phyloP scores from a whole-genome alignment of 2,888 invertebrate genomes.

The Drosophila phalerata region DNA sequence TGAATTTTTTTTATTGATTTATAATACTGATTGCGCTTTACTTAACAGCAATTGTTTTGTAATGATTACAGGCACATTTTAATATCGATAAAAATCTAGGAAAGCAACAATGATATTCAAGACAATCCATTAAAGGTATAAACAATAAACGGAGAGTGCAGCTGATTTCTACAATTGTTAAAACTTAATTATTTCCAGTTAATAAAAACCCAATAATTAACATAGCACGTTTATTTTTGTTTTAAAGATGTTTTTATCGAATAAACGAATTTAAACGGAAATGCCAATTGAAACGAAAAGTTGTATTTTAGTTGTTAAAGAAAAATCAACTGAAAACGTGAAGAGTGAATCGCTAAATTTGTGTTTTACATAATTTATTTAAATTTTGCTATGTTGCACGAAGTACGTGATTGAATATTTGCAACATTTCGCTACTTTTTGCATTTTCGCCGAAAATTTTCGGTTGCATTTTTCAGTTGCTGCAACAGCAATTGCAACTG shows the following conservation, averaged over 20 bases:
- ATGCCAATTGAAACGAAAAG: slow-evolving; percentile 39
- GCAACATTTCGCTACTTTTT: slow-evolving; percentile 70
- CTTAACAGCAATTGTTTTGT: slow-evolving; percentile 12
- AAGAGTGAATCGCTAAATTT: slow-evolving; percentile 36
- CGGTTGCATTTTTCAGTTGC: slow-evolving; percentile 49
- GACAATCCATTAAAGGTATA: slow-evolving; percentile 5
- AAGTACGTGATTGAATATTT: slow-evolving; percentile 81
- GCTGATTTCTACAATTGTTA: slow-evolving; percentile 47
- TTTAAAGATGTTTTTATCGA: slow-evolving; percentile 25
- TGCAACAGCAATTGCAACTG: slow-evolving; percentile 39
- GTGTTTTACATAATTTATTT: slow-evolving; percentile 78
- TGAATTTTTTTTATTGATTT: slow-evolving; percentile 6
- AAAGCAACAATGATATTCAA: slow-evolving; percentile 8
- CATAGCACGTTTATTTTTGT: slow-evolving; percentile 58
- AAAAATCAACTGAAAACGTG: slow-evolving; percentile 44
- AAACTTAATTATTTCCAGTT: slow-evolving; percentile 51
- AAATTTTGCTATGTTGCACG: slow-evolving; percentile 74
- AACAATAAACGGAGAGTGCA: slow-evolving; percentile 14
- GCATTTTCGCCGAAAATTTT: slow-evolving; percentile 51
- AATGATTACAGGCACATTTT: slow-evolving; percentile 16
- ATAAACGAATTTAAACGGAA: slow-evolving; percentile 48
- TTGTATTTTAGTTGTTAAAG: slow-evolving; percentile 42
- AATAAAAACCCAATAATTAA: slow-evolving; percentile 43
- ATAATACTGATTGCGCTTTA: neutral
- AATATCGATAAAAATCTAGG: slow-evolving; percentile 28